A percentile compares a stretch with the other conserved stretches of the same genome.
Conservation (phyloP, 2,113 vertebrate species). For the Rostratula benghalensis region DNA sequence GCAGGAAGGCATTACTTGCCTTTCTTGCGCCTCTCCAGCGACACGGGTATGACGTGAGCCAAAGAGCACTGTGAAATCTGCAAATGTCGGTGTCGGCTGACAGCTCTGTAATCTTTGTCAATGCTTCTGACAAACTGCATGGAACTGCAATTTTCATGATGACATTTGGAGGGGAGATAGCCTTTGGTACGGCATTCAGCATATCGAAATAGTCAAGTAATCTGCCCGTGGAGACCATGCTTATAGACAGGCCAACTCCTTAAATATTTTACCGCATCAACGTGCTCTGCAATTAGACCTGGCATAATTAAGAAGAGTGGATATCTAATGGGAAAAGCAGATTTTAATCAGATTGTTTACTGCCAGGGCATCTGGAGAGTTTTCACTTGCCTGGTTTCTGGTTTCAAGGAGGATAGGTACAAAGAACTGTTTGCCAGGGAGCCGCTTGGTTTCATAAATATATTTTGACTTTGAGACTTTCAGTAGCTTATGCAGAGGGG, state of each 20-base stretch:
- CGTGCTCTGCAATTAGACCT: neutral
- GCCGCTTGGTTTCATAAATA: constrained; percentile 29
- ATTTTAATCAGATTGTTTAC: constrained; percentile 33
- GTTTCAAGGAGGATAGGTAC: constrained; percentile 37
- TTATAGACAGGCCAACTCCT: neutral
- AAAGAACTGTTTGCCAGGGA: constrained; percentile 9
- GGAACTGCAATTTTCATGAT: neutral
- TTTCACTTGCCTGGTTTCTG: constrained; percentile 54
- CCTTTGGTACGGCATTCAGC: neutral
- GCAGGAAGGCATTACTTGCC: neutral
- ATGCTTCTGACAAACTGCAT: neutral
- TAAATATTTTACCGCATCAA: neutral
- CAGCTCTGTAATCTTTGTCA: neutral
- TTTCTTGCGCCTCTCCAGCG: neutral
- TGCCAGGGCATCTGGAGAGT: constrained; percentile 39
- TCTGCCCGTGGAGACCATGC: neutral
- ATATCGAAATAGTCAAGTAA: neutral
- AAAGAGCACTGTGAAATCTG: neutral
- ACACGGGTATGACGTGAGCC: neutral
- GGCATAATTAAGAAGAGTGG: neutral
- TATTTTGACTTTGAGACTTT: constrained; percentile 15
- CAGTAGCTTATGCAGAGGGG: neutral
- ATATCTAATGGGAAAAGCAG: constrained; percentile 52
- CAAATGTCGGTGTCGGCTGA: neutral
- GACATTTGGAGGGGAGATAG: neutral